Evolutionary conservation across 2,113 vertebrate genomes (phyloP), one percentile per base, ranked within the genome.

Genomic region (Cephalophus harveyi): DNA sequence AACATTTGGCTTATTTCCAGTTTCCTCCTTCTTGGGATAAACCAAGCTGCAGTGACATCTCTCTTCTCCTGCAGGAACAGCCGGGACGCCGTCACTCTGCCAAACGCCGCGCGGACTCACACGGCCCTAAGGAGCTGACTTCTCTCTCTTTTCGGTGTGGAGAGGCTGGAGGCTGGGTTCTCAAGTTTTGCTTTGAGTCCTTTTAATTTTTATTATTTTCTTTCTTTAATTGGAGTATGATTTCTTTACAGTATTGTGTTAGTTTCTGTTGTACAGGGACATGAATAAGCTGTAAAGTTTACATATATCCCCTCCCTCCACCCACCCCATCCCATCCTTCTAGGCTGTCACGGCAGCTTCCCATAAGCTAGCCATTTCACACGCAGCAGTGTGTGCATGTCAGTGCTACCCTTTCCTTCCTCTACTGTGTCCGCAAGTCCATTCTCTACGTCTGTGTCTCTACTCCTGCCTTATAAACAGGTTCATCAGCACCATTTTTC

Each of bases 91-190:
- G 1, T 21, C n/a, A n/a, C 16, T 30, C 15, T n/a, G 28, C 43
- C 30, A 33, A 3, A 7, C 3, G 28, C 28, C 1, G 1, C 7
- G 30, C 2, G 9, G 9, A 40, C n/a, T 46, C 90, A 55, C 8
- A 28, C 48, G 50, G 76, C 28, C 5, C 83, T 3, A 2, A 84
- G 76, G 48, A 48, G 21, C 21, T 5, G 40, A 33, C 46, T 64
- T n/a, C 50, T 89, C 8, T 89, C 23, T 79, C 6, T 64, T 28
- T 36, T 17, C 1, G 2, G 17, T 17, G 30, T 15, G 52, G 25
- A 25, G 12, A 48, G 27, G n/a, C 23, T 28, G 4, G 46, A 94
- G 13, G 13, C 13, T 25, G 43, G 19, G n/a, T 5, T 48, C 27
- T 50, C 2, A 5, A 25, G 7, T 79, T 91, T 87, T 54, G 17